phyloP scores from a whole-genome alignment of 2,797 vertebrate genomes.

The Strix occidentalis region DNA sequence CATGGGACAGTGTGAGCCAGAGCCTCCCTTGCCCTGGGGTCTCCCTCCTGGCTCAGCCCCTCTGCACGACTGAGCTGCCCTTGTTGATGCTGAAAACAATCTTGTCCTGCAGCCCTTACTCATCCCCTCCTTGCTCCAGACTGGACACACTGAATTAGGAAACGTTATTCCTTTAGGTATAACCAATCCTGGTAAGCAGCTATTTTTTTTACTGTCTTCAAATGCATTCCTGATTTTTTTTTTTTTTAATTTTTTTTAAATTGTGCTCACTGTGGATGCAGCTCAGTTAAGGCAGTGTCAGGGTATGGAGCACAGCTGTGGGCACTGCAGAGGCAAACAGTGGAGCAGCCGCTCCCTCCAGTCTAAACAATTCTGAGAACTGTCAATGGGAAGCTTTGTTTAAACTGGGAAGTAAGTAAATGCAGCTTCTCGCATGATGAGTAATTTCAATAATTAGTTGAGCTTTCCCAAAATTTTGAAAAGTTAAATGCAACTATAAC shows the following conservation, averaged over 20 bases:
- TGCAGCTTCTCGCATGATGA: background rate
- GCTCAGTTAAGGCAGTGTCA: background rate
- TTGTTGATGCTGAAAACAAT: background rate
- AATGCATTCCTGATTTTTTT: background rate
- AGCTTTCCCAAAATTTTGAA: background rate
- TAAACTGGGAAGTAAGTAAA: background rate
- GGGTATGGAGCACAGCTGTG: background rate
- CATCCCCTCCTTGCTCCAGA: background rate
- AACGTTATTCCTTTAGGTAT: background rate
- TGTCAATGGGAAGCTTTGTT: background rate
- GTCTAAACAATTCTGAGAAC: background rate
- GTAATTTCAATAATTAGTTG: background rate
- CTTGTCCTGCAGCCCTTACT: background rate
- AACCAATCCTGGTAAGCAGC: background rate
- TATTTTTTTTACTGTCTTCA: background rate
- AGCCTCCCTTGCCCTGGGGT: background rate
- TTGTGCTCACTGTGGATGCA: background rate
- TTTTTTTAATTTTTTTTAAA: background rate
- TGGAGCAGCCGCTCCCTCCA: background rate
- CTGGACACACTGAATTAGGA: background rate
- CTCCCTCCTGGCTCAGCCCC: background rate
- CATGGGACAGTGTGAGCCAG: rapidly evolving
- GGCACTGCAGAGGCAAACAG: background rate
- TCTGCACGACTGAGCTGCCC: rapidly evolving
- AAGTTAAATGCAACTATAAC: background rate